phyloP scores from a whole-genome alignment of 2,113 vertebrate species.

The Carlito syrichta region DNA sequence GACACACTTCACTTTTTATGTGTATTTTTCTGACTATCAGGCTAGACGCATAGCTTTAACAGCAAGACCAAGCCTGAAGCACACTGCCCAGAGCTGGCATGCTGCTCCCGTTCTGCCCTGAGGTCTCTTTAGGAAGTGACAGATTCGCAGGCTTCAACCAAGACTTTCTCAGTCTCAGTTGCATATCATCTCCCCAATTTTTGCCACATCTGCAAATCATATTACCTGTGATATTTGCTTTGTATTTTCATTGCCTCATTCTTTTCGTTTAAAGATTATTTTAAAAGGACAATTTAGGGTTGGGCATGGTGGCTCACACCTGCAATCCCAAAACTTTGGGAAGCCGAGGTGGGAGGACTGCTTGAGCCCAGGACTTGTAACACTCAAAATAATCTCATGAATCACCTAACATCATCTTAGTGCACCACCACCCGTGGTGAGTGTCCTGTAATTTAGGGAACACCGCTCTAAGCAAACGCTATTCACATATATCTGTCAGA shows the following conservation, averaged over 20 bases:
- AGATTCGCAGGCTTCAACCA: not conserved
- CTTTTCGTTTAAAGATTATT: not conserved
- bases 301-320: too few species aligned
- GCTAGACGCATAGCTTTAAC: not conserved
- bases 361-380: too few species aligned
- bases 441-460: not conserved
- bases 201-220: not conserved
- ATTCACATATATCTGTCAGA: not conserved
- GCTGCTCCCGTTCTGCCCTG: not conserved
- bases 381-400: not conserved
- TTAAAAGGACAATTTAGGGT: not conserved
- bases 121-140: not conserved
- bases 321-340: too few species aligned
- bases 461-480: not conserved
- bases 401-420: not conserved
- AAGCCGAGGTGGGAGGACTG: too few species aligned
- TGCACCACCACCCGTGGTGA: not conserved
- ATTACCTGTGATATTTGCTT: not conserved
- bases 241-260: not conserved
- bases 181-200: not conserved
- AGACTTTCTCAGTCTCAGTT: not conserved
- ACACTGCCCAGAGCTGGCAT: accelerated
- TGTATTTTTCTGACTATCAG: not conserved
- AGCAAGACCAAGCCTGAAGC: not conserved
- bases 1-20: not conserved